A percentile compares a stretch with the other conserved stretches of the same genome.
These are phyloP conservation scores for Bufo bufo DNA, from an alignment of 2,113 vertebrate genomes.

Conservation along the genomic window DNA sequence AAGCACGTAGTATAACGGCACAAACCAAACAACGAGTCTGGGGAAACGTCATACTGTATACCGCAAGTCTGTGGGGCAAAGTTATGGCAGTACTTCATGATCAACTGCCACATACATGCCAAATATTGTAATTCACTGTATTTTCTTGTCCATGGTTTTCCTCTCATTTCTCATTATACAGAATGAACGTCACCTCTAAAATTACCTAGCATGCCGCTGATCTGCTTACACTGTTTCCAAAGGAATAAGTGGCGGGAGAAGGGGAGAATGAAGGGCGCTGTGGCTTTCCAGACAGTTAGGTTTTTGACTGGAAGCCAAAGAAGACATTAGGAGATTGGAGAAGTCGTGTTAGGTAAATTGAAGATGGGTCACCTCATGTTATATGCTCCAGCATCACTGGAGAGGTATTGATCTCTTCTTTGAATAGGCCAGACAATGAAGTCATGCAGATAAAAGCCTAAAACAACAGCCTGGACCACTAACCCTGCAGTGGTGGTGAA, in stretches of 20 bases:
- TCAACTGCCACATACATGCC: background rate
- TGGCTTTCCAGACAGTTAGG: background rate
- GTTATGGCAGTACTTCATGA: background rate
- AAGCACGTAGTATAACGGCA: background rate
- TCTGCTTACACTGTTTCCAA: background rate
- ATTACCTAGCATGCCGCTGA: background rate
- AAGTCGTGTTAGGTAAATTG: background rate
- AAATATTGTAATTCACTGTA: background rate
- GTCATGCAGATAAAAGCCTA: background rate
- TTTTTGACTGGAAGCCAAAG: background rate
- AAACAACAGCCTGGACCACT: background rate
- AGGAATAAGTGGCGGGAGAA: background rate
- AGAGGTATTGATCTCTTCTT: background rate
- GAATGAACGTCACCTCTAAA: background rate
- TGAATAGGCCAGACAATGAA: background rate
- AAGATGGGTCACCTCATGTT: background rate
- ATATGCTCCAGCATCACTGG: background rate
- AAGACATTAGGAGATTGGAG: constrained; percentile 18
- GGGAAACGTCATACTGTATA: background rate
- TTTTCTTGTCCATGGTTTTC: no score
- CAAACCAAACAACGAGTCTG: background rate
- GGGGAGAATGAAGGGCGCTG: background rate
- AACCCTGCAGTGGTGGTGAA: background rate
- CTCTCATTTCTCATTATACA: background rate
- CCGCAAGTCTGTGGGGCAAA: background rate